phyloP scores from a whole-genome alignment of 2,888 invertebrate species.

The Microctonus brassicae region DNA sequence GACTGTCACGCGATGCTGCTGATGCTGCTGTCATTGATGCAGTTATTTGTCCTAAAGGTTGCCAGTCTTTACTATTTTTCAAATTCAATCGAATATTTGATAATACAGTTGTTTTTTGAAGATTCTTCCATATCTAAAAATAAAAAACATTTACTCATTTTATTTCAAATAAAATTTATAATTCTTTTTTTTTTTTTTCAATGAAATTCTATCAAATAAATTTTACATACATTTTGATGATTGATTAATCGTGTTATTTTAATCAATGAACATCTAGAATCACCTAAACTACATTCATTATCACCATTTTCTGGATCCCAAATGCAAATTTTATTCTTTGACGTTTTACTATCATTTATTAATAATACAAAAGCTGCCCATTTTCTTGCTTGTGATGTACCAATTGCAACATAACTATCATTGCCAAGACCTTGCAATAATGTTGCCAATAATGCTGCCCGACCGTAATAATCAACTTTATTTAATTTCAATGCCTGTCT shows the following conservation, averaged over 20 bases:
- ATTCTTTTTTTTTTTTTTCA: not conserved
- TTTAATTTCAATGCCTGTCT: slow-evolving; percentile 63
- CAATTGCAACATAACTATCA: slow-evolving; percentile 62
- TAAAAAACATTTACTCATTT: slow-evolving; percentile 13
- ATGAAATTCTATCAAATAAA: not conserved
- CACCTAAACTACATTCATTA: slow-evolving; percentile 56
- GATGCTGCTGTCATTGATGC: slow-evolving; percentile 24
- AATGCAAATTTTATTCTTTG: slow-evolving; percentile 57
- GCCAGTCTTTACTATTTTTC: slow-evolving; percentile 62
- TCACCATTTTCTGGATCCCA: slow-evolving; percentile 67
- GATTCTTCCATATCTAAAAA: slow-evolving; percentile 65
- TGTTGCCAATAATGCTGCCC: slow-evolving; percentile 61
- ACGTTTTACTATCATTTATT: slow-evolving; percentile 50
- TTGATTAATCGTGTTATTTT: slow-evolving; percentile 62
- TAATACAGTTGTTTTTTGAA: slow-evolving; percentile 57
- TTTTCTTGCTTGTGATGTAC: slow-evolving; percentile 63
- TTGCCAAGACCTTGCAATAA: slow-evolving; percentile 60
- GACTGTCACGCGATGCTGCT: slow-evolving; percentile 49
- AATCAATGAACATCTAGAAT: slow-evolving; percentile 61
- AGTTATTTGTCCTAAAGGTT: slow-evolving; percentile 49
- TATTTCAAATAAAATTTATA: not conserved
- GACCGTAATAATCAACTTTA: slow-evolving; percentile 65
- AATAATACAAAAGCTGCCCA: slow-evolving; percentile 63
- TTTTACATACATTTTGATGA: slow-evolving; percentile 59
- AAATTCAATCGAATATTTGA: slow-evolving; percentile 60